Evolutionary conservation across 1,140 invertebrate genomes (phyloP).

Genomic region (Homarus americanus): DNA sequence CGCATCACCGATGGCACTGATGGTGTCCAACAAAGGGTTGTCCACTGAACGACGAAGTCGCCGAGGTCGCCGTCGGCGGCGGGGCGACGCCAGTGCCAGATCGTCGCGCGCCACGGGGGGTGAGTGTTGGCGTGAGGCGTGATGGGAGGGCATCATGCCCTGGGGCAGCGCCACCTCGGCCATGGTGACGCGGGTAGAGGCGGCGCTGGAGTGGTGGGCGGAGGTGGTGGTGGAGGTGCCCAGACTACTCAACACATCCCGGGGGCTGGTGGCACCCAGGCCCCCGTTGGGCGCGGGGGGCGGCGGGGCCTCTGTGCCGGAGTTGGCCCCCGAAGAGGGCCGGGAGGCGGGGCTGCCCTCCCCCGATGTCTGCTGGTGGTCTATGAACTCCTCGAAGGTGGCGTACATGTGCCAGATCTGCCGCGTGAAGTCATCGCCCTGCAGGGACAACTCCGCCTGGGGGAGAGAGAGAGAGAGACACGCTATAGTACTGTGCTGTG

Average conservation of each 20-base stretch:
- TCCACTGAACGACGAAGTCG: conserved; percentile 73
- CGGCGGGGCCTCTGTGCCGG: conserved; percentile 66
- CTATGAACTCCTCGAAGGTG: conserved; percentile 78
- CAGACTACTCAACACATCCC: conserved; percentile 58
- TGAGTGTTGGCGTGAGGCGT: conserved; percentile 22
- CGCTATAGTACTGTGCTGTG: too few relatives aligned
- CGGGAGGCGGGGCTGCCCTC: conserved; percentile 64
- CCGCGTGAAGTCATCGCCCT: conserved; percentile 78
- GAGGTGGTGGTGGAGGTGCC: conserved; percentile 18
- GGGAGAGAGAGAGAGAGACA: conserved; percentile 21
- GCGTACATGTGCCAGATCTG: conserved; percentile 79
- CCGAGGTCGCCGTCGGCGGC: conserved; percentile 72
- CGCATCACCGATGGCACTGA: conserved; percentile 77
- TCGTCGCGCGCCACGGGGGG: conserved; percentile 57
- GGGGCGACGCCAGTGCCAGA: conserved; percentile 68
- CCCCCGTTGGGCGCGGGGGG: conserved; percentile 69
- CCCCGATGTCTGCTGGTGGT: conserved; percentile 74
- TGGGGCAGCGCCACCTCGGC: conserved; percentile 50
- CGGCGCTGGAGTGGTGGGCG: background rate
- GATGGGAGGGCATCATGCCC: conserved; percentile 37
- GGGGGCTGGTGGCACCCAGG: conserved; percentile 52
- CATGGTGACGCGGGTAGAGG: conserved; percentile 46
- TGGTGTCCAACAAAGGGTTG: conserved; percentile 78
- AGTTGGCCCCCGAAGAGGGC: conserved; percentile 63
- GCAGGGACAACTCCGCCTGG: conserved; percentile 77